These are phyloP conservation scores for Numenius arquata DNA, from an alignment of 2,113 vertebrate species.

Conservation along the genomic window DNA sequence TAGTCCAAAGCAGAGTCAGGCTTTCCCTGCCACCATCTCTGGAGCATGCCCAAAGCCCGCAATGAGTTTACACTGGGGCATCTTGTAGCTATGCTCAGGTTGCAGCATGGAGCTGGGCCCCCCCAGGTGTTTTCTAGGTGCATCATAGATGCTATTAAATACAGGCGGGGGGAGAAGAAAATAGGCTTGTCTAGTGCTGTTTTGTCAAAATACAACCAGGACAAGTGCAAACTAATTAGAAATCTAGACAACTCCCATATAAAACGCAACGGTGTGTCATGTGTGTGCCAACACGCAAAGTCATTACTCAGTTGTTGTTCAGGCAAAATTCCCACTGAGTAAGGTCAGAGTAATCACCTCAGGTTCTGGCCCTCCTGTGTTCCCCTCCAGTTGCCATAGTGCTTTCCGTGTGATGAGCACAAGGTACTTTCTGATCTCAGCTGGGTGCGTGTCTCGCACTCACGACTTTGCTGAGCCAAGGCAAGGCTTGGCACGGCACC, in stretches of 20 bases:
- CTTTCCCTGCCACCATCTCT: background rate
- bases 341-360: slow-evolving; percentile 57
- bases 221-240: slow-evolving; percentile 59
- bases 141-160: background rate
- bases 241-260: slow-evolving; percentile 57
- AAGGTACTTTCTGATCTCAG: background rate
- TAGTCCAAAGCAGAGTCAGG: background rate
- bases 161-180: background rate
- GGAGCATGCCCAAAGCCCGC: background rate
- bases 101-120: background rate
- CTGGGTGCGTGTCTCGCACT: background rate
- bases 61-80: background rate
- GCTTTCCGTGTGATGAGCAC: background rate
- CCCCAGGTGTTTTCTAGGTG: background rate
- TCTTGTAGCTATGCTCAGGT: background rate
- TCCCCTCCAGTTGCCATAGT: background rate
- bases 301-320: slow-evolving; percentile 67
- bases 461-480: background rate
- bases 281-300: slow-evolving; percentile 48
- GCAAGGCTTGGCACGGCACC: background rate
- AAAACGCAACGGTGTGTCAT: slow-evolving; percentile 50
- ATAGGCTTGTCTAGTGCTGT: background rate
- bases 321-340: slow-evolving; percentile 61
- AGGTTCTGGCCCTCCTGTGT: slow-evolving; percentile 13
- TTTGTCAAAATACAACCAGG: slow-evolving; percentile 44